These are phyloP conservation scores for Coturnix japonica DNA, from an alignment of 2,113 vertebrate genomes.

Conservation along the genomic window DNA sequence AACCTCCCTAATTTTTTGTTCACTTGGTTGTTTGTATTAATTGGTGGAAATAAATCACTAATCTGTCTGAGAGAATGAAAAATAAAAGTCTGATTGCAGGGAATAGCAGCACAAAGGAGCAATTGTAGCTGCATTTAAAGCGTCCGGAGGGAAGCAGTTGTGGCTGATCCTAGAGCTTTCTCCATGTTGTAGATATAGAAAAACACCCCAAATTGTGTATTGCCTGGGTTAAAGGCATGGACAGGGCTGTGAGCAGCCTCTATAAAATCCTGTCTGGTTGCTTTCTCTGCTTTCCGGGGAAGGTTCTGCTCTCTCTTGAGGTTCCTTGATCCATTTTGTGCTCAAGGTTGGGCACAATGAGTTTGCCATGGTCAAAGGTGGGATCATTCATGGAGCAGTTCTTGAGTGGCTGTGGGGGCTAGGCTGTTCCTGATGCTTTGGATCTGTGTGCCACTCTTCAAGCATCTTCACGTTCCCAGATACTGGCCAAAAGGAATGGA, in stretches of 20 bases:
- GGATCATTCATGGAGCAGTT: neutral
- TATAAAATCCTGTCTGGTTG: neutral
- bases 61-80: neutral
- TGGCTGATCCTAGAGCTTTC: neutral
- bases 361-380: neutral
- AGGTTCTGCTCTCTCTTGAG: neutral
- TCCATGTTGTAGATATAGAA: neutral
- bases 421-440: neutral
- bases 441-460: accelerated
- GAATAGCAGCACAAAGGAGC: neutral
- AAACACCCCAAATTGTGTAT: accelerated
- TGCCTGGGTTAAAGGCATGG: neutral
- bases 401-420: neutral
- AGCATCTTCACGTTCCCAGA: neutral
- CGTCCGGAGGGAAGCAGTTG: neutral
- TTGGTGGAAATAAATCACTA: neutral
- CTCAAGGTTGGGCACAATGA: neutral
- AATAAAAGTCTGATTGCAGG: neutral
- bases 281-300: neutral
- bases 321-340: neutral
- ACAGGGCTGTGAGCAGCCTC: neutral
- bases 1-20: neutral
- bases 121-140: neutral
- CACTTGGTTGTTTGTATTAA: neutral
- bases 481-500: neutral